These are phyloP conservation scores for Diorhabda elongata DNA, from an alignment of 1,140 invertebrate genomes.

Conservation along the genomic window DNA sequence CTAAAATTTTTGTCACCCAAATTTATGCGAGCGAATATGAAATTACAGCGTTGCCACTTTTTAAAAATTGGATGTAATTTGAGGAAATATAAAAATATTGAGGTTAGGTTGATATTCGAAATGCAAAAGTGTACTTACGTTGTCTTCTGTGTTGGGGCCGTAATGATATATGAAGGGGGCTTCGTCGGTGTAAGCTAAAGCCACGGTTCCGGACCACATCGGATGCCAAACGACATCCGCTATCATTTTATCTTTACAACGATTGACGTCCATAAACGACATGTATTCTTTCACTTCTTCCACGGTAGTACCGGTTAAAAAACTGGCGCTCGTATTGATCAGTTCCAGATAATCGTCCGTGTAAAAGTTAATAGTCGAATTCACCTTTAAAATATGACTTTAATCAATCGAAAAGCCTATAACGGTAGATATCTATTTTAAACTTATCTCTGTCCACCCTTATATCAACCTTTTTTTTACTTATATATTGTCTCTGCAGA, in stretches of 20 bases:
- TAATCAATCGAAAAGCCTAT: no score
- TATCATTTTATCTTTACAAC: conserved; percentile 59
- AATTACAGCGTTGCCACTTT: no score
- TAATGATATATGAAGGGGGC: conserved; percentile 32
- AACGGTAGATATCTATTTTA: no score
- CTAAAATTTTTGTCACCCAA: no score
- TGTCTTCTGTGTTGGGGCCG: conserved; percentile 24
- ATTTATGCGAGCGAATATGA: no score
- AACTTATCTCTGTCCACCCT: no score
- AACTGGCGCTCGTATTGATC: conserved; percentile 10
- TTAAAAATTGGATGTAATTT: no score
- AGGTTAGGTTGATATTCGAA: neutral
- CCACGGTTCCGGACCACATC: conserved; percentile 60
- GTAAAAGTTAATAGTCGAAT: conserved; percentile 62
- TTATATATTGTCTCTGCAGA: neutral
- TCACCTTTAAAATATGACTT: conserved; percentile 48
- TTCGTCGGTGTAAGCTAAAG: conserved; percentile 58
- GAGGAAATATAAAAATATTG: no score
- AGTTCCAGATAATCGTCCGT: conserved; percentile 55
- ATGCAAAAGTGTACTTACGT: conserved; percentile 9
- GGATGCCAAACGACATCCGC: conserved; percentile 66
- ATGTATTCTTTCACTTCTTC: conserved; percentile 57
- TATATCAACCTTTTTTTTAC: conserved; percentile 17
- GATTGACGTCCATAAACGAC: conserved; percentile 58
- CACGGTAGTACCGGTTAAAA: conserved; percentile 17